A percentile compares a stretch with the other conserved stretches of the same genome.
These are phyloP conservation scores for Hypena proboscidalis DNA, from an alignment of 2,888 invertebrate genomes.

Conservation along the genomic window DNA sequence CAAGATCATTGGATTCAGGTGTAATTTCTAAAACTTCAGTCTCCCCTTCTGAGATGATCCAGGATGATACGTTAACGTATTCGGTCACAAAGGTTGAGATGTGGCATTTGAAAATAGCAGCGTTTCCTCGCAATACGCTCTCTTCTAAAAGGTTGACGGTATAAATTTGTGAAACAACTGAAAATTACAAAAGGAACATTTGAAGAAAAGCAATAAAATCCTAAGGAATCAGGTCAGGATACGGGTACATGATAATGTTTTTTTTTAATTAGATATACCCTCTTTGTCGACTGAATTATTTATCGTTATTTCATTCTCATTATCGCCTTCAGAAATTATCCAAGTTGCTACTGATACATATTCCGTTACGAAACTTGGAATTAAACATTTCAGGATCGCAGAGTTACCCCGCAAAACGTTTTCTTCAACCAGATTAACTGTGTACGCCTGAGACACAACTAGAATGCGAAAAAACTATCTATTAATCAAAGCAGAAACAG, in stretches of 20 bases:
- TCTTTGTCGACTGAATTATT: constrained; percentile 59
- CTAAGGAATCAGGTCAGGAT: constrained; percentile 32
- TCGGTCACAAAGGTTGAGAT: constrained; percentile 97
- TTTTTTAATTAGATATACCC: constrained; percentile 57
- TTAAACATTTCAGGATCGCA: constrained; percentile 91
- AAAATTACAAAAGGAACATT: constrained; percentile 46
- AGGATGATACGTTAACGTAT: constrained; percentile 94
- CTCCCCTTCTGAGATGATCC: constrained; percentile 91
- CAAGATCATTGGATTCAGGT: constrained; percentile 70
- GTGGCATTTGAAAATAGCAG: constrained; percentile 96
- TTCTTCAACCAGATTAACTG: constrained; percentile 93
- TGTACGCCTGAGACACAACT: constrained; percentile 88
- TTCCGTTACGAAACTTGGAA: constrained; percentile 94
- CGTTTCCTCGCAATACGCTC: constrained; percentile 95
- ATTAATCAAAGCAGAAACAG: too few relatives aligned
- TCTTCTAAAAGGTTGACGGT: constrained; percentile 96
- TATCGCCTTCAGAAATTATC: constrained; percentile 88
- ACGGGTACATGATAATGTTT: constrained; percentile 15
- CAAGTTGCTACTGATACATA: constrained; percentile 92
- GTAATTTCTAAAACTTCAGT: constrained; percentile 78
- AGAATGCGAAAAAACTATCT: constrained; percentile 52
- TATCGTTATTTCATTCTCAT: constrained; percentile 65
- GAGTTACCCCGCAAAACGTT: constrained; percentile 93
- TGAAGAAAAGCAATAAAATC: too few relatives aligned
- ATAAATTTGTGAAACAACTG: constrained; percentile 96